phyloP scores from a whole-genome alignment of 1,140 invertebrate species.

The Heliconius congener region DNA sequence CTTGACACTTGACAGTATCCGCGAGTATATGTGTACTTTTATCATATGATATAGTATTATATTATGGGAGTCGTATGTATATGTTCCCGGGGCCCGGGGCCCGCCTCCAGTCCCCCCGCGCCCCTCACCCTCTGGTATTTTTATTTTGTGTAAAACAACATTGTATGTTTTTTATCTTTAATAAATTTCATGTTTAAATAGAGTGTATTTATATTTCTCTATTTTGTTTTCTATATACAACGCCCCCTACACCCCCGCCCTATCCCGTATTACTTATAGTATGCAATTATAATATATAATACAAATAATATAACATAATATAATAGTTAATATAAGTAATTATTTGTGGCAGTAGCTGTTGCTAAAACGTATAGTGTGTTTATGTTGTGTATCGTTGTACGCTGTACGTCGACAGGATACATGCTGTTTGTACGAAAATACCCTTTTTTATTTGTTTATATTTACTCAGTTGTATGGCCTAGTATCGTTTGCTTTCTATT shows the following conservation, averaged over 20 bases:
- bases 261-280: conserved; percentile 69
- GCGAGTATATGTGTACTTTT: conserved; percentile 75
- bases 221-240: conserved; percentile 77
- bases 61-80: conserved; percentile 75
- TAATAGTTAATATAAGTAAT: conserved; percentile 41
- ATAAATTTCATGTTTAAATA: conserved; percentile 82
- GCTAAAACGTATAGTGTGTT: conserved; percentile 67
- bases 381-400: conserved; percentile 50
- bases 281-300: conserved; percentile 67
- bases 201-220: conserved; percentile 80
- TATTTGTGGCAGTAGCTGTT: conserved; percentile 78
- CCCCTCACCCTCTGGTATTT: conserved; percentile 72
- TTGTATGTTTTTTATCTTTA: conserved; percentile 82
- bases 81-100: conserved; percentile 51
- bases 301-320: conserved; percentile 58
- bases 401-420: conserved; percentile 65
- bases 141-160: conserved; percentile 81
- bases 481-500: conserved; percentile 36
- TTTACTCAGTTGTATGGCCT: conserved; percentile 59
- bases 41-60: conserved; percentile 78
- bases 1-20: conserved; percentile 66
- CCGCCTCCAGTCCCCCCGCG: conserved; percentile 53
- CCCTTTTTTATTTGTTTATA: conserved; percentile 76
- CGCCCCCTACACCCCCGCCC: conserved; percentile 58
- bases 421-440: conserved; percentile 67